Conservation (phyloP, 2,888 invertebrate species). For the Julus scandinavius region DNA sequence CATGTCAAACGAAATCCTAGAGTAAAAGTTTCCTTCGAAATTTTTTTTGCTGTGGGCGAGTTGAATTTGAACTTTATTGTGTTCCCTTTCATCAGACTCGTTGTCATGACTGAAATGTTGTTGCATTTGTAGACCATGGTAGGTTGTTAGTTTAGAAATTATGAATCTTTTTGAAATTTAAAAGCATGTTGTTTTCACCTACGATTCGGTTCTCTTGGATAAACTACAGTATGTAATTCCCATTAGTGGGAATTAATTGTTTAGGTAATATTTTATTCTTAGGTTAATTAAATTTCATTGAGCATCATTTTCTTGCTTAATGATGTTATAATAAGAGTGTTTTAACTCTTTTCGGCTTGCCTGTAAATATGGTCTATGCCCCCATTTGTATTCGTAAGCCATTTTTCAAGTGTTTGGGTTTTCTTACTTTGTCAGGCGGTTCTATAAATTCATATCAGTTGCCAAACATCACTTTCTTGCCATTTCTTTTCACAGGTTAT, state of each 20-base stretch:
- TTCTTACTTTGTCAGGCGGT: neutral
- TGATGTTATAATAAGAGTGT: constrained; percentile 35
- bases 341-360: neutral
- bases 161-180: neutral
- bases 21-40: too few relatives aligned
- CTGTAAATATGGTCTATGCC: neutral
- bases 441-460: neutral
- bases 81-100: neutral
- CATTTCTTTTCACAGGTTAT: neutral
- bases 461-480: neutral
- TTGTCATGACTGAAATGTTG: neutral
- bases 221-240: neutral
- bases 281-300: constrained; percentile 31
- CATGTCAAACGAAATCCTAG: too few relatives aligned
- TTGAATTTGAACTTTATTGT: neutral
- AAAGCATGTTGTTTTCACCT: neutral
- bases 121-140: neutral
- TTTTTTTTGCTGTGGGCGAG: neutral
- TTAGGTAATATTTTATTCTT: neutral
- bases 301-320: constrained; percentile 6
- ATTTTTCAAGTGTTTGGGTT: neutral
- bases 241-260: constrained; percentile 21
- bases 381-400: neutral
- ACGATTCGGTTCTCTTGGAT: neutral
- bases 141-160: neutral